Percentiles rank a stretch among this genome's conserved stretches.
Evolutionary conservation across 2,888 invertebrate species (phyloP).

Genomic region (Cataglyphis rosenhaueri): DNA sequence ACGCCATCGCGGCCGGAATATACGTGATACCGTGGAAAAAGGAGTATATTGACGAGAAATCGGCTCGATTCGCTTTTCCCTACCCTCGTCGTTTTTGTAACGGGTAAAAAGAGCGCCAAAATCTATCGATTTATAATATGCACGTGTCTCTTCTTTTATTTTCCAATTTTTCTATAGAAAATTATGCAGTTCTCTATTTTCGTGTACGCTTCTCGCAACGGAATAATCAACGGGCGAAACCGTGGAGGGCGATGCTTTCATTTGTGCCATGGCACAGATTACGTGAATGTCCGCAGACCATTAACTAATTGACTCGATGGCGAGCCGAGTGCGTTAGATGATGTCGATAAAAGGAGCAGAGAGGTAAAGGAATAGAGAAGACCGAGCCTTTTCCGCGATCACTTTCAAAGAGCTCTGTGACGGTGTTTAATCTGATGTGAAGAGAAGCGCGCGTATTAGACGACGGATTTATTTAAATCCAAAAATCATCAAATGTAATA

Average conservation of each 20-base stretch:
- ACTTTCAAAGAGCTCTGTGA: conserved; percentile 22
- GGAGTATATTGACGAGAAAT: conserved; percentile 37
- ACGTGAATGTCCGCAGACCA: conserved; percentile 36
- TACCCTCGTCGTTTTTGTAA: background rate
- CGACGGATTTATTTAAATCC: background rate
- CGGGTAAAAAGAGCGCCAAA: background rate
- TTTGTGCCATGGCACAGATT: conserved; percentile 40
- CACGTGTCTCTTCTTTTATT: background rate
- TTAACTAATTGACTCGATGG: conserved; percentile 52
- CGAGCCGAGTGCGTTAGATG: conserved; percentile 27
- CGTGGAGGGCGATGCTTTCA: conserved; percentile 22
- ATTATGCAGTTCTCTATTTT: background rate
- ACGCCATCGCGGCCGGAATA: conserved; percentile 45
- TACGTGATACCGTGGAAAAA: conserved; percentile 38
- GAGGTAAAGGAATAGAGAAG: conserved; percentile 33
- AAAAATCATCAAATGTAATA: background rate
- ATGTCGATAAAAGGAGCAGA: conserved; percentile 36
- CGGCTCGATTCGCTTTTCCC: conserved; percentile 5
- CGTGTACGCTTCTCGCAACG: background rate
- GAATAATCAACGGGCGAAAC: conserved; percentile 24
- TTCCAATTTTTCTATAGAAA: background rate
- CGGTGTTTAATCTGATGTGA: conserved; percentile 41
- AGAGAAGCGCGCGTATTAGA: conserved; percentile 9
- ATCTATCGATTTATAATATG: background rate
- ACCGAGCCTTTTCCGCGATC: conserved; percentile 36